Percentiles rank a stretch among this genome's conserved stretches.
phyloP scores from a whole-genome alignment of 2,113 vertebrate species.

The Gavia stellata region DNA sequence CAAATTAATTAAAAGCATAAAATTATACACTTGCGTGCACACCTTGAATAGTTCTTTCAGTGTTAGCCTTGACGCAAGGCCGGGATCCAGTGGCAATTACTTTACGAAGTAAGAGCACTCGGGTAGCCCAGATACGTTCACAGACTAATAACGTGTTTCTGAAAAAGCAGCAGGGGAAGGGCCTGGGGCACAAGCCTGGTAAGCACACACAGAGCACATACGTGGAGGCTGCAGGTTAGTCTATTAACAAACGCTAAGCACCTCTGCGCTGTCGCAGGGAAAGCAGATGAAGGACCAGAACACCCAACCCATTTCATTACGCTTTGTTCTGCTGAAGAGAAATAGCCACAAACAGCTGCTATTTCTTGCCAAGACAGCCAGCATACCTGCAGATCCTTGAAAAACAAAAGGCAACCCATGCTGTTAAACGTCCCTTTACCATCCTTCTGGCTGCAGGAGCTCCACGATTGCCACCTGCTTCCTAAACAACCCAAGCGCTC shows the following conservation, averaged over 20 bases:
- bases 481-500: background rate
- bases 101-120: background rate
- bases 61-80: background rate
- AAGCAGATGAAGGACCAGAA: background rate
- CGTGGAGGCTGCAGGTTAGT: background rate
- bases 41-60: background rate
- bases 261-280: background rate
- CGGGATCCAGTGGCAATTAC: background rate
- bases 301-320: background rate
- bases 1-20: background rate
- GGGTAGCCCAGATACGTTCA: background rate
- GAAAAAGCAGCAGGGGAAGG: background rate
- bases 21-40: background rate
- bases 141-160: background rate
- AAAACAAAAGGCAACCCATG: background rate
- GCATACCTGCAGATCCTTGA: background rate
- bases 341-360: background rate
- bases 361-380: background rate
- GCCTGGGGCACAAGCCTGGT: background rate
- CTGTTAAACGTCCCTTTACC: background rate
- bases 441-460: background rate
- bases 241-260: background rate
- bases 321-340: background rate
- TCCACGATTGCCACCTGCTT: background rate
- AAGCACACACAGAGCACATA: background rate